phyloP scores from a whole-genome alignment of 2,113 vertebrate genomes.

The Pollachius pollachius region DNA sequence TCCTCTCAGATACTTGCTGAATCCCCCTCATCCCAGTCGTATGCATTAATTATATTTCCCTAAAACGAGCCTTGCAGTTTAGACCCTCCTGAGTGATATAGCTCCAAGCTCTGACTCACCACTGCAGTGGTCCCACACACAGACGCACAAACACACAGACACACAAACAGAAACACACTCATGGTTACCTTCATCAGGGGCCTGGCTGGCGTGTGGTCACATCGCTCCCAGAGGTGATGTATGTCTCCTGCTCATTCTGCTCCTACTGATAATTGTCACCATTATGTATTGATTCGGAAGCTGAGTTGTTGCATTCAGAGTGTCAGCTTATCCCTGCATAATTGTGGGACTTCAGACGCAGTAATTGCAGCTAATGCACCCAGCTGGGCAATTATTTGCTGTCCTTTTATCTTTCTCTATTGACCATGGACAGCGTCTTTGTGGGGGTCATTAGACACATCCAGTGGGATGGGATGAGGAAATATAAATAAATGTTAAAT shows the following conservation, averaged over 20 bases:
- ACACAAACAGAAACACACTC: neutral
- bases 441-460: constrained; percentile 51
- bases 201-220: neutral
- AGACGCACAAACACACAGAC: neutral
- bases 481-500: constrained; percentile 53
- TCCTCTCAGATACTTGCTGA: too few relatives aligned
- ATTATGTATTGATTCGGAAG: constrained; percentile 76
- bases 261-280: constrained; percentile 72
- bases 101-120: constrained; percentile 3
- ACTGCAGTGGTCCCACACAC: neutral
- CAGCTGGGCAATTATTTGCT: constrained; percentile 75
- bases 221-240: too few relatives aligned
- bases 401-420: constrained; percentile 52
- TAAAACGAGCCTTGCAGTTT: too few relatives aligned
- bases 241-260: constrained; percentile 52
- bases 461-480: constrained; percentile 40
- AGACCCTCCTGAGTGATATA: too few relatives aligned
- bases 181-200: neutral
- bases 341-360: constrained; percentile 74
- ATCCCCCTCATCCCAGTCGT: too few relatives aligned
- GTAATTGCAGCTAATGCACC: constrained; percentile 71
- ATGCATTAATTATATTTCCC: too few relatives aligned
- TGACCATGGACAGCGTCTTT: constrained; percentile 53
- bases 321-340: constrained; percentile 63
- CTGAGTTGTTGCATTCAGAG: constrained; percentile 59